phyloP scores from a whole-genome alignment of 2,797 vertebrate species.

The Microtus californicus region DNA sequence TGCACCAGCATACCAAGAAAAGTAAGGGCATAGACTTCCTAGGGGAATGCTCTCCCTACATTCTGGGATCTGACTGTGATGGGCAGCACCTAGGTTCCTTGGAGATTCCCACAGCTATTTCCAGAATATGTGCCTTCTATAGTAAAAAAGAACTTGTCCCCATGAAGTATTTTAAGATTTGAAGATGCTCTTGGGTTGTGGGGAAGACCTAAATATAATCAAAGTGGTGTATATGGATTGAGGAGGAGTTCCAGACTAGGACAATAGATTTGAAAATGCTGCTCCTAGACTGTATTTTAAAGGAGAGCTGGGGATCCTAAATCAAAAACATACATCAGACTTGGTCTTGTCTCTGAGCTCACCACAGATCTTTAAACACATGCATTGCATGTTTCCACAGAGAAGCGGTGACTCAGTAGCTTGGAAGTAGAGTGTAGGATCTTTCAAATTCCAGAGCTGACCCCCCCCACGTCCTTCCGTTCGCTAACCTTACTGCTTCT shows the following conservation, averaged over 20 bases:
- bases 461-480: background rate
- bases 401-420: background rate
- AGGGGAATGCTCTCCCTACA: background rate
- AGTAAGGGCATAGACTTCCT: background rate
- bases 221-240: background rate
- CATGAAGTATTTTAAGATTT: background rate
- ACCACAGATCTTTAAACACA: background rate
- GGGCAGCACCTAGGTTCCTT: background rate
- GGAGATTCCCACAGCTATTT: background rate
- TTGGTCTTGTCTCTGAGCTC: background rate
- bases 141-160: background rate
- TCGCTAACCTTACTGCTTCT: background rate
- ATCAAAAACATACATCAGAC: background rate
- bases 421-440: background rate
- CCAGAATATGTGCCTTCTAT: background rate
- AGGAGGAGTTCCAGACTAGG: background rate
- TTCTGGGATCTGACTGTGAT: background rate
- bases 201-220: background rate
- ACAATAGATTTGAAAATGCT: background rate
- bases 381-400: background rate
- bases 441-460: background rate
- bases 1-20: background rate
- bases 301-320: background rate
- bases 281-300: background rate
- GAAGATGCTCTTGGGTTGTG: background rate